Conservation (phyloP, 2,113 vertebrate genomes). For the Grallaria varia region DNA sequence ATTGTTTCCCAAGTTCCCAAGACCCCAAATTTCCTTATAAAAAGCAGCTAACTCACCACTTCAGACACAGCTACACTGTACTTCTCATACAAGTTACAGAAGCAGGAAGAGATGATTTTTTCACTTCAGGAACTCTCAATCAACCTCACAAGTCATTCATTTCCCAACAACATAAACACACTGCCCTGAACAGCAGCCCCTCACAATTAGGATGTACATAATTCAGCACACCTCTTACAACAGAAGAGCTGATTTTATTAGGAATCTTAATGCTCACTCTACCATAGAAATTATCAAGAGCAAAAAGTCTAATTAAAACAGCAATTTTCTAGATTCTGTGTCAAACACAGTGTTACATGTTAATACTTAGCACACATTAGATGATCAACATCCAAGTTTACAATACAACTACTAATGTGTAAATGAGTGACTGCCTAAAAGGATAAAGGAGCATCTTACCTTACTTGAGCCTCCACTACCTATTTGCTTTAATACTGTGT, state of each 20-base stretch:
- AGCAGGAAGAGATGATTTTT: not conserved
- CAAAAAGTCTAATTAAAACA: not conserved
- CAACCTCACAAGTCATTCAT: not conserved
- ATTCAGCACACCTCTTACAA: not conserved
- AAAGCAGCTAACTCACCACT: not conserved
- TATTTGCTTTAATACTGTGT: conserved; percentile 92
- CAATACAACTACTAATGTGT: not conserved
- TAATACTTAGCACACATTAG: not conserved
- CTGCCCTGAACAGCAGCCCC: not conserved
- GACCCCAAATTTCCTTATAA: not conserved
- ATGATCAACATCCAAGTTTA: not conserved
- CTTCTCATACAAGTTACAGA: not conserved
- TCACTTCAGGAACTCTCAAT: not conserved
- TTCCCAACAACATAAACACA: not conserved
- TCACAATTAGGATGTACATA: not conserved
- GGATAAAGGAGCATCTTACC: conserved; percentile 66
- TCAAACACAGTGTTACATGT: not conserved
- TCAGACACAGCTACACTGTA: not conserved
- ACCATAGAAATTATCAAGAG: not conserved
- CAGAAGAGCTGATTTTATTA: not conserved
- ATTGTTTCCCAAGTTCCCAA: not conserved
- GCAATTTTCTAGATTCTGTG: not conserved
- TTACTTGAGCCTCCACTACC: conserved; percentile 96
- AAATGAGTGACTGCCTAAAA: not conserved
- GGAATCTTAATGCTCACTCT: not conserved